Evolutionary conservation across 1,140 invertebrate species (phyloP).

Genomic region (Drosophila repleta): DNA sequence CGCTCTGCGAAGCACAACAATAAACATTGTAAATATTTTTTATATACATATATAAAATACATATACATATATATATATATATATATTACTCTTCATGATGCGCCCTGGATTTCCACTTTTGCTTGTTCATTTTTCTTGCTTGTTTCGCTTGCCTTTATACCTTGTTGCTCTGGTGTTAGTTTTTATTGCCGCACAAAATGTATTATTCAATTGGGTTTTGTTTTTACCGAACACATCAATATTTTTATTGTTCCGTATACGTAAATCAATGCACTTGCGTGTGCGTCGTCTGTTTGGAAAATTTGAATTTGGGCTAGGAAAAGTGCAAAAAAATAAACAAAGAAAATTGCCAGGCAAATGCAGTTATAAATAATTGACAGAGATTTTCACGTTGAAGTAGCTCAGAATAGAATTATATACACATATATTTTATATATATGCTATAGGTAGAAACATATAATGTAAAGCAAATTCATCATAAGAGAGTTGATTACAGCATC

Average conservation of each 20-base stretch:
- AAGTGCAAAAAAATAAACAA: constrained; percentile 5
- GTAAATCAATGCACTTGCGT: constrained; percentile 19
- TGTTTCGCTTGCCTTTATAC: constrained; percentile 25
- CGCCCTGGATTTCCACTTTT: constrained; percentile 44
- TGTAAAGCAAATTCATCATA: no score
- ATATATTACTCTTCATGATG: constrained; percentile 30
- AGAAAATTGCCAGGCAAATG: constrained; percentile 1
- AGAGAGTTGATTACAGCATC: no score
- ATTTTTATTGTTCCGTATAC: constrained; percentile 1
- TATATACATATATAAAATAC: constrained; percentile 31
- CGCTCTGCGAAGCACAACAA: constrained; percentile 77
- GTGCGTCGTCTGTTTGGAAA: constrained; percentile 20
- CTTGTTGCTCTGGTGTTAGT: constrained; percentile 58
- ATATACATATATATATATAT: constrained; percentile 45
- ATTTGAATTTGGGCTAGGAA: constrained; percentile 29
- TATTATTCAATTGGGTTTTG: constrained; percentile 66
- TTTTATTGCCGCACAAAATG: constrained; percentile 62
- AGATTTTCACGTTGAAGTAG: no score
- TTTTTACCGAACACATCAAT: constrained; percentile 16
- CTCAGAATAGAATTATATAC: no score
- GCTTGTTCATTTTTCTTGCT: constrained; percentile 49
- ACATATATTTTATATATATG: no score
- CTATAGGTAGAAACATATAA: no score
- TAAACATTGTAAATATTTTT: constrained; percentile 77
- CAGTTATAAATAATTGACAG: background rate